These are phyloP conservation scores for Leptestheria dahalacensis DNA, from an alignment of 1,140 invertebrate species.

Conservation along the genomic window DNA sequence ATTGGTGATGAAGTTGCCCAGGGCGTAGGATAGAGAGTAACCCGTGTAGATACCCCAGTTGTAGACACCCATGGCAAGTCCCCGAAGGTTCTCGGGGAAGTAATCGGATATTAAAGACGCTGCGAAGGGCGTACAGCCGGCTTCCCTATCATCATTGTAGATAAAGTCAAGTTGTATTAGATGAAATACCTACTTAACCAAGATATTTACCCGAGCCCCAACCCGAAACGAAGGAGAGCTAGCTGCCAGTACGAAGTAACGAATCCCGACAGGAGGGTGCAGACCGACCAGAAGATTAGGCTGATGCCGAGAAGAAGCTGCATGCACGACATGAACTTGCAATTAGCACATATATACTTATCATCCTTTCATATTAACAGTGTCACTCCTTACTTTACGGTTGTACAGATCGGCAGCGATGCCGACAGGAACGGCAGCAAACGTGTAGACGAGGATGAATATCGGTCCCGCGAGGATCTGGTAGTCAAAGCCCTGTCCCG, in stretches of 20 bases:
- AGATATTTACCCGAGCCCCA: slow-evolving; percentile 29
- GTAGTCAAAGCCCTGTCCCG: slow-evolving; percentile 31
- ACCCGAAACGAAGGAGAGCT: slow-evolving; percentile 28
- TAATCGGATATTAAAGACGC: slow-evolving; percentile 30
- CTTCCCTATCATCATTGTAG: slow-evolving; percentile 28
- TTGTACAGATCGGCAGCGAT: slow-evolving; percentile 30
- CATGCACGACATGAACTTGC: slow-evolving; percentile 11
- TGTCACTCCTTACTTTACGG: slow-evolving; percentile 19
- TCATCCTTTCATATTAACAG: not conserved
- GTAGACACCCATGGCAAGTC: slow-evolving; percentile 29
- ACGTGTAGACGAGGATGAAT: slow-evolving; percentile 32
- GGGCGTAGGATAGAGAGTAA: slow-evolving; percentile 31
- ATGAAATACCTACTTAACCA: not conserved
- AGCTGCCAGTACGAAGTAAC: slow-evolving; percentile 32
- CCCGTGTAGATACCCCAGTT: slow-evolving; percentile 34
- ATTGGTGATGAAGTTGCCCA: slow-evolving; percentile 31
- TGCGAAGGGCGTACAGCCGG: slow-evolving; percentile 33
- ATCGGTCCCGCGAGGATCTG: slow-evolving; percentile 31
- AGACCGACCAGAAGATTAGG: slow-evolving; percentile 30
- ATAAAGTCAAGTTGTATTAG: not conserved
- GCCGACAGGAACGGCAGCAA: slow-evolving; percentile 28
- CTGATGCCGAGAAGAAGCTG: slow-evolving; percentile 28
- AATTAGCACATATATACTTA: not conserved
- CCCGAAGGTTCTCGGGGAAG: slow-evolving; percentile 25
- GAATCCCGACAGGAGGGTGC: slow-evolving; percentile 29